Conservation (phyloP, 1,140 invertebrate species). For the Drosophila paulistorum region DNA sequence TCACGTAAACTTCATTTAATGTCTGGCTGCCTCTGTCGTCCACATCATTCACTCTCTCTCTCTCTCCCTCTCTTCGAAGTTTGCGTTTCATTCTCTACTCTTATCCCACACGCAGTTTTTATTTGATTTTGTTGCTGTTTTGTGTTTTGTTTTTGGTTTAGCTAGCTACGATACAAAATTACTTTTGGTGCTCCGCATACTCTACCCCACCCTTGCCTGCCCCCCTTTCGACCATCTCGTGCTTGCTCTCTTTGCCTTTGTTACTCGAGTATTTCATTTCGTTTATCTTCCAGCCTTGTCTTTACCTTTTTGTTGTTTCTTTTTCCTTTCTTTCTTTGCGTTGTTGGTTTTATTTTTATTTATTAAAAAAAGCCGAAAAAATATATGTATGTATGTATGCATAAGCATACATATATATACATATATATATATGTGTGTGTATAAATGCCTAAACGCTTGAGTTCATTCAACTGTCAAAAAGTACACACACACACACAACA, state of each 20-base stretch:
- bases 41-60: no score
- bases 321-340: constrained; percentile 18
- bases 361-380: constrained; percentile 25
- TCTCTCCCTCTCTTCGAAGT: no score
- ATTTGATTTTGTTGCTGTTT: constrained; percentile 27
- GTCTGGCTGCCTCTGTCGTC: constrained; percentile 14
- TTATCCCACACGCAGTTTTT: constrained; percentile 29
- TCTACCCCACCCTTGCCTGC: neutral
- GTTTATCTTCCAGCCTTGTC: constrained; percentile 5
- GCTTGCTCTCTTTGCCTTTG: neutral
- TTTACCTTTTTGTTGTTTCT: constrained; percentile 35
- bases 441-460: constrained; percentile 9
- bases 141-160: constrained; percentile 16
- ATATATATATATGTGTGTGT: constrained; percentile 4
- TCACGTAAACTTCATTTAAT: constrained; percentile 28
- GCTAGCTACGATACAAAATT: constrained; percentile 36
- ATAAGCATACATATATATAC: no score
- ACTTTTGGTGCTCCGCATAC: constrained; percentile 23
- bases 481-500: neutral
- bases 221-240: neutral
- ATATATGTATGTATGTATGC: no score
- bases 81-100: neutral
- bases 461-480: constrained; percentile 25
- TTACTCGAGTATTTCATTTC: constrained; percentile 9
- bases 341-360: constrained; percentile 33